Conservation (phyloP, 2,888 invertebrate species). For the Drosophila kokeensis region DNA sequence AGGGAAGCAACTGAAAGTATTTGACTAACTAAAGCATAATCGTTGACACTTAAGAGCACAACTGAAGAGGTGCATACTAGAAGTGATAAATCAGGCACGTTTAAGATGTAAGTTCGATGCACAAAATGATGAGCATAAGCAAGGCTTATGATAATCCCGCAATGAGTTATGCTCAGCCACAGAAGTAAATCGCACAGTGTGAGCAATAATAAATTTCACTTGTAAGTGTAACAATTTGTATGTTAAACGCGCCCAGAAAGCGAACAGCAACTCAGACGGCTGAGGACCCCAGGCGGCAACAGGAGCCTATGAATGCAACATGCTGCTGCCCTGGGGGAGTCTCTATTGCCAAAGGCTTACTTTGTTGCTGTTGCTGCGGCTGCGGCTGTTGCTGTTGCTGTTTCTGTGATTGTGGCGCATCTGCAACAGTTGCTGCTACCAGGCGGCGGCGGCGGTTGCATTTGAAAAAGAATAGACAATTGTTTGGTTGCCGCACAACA, state of each 20-base stretch:
- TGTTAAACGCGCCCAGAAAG: constrained; percentile 75
- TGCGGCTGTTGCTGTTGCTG: constrained; percentile 23
- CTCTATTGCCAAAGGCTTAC: constrained; percentile 60
- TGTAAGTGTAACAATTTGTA: constrained; percentile 85
- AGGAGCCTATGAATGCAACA: constrained; percentile 33
- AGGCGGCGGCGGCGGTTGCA: constrained; percentile 72
- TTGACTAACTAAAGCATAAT: constrained; percentile 78
- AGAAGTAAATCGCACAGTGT: constrained; percentile 55
- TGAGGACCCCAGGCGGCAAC: constrained; percentile 45
- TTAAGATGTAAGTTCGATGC: constrained; percentile 39
- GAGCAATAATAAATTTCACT: constrained; percentile 81
- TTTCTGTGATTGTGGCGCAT: constrained; percentile 41
- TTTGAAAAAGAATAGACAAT: constrained; percentile 79
- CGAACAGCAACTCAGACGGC: constrained; percentile 13
- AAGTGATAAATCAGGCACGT: constrained; percentile 49
- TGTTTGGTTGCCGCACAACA: constrained; percentile 74
- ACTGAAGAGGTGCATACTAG: constrained; percentile 15
- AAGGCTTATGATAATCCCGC: constrained; percentile 51
- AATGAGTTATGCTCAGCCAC: constrained; percentile 47
- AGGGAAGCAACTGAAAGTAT: constrained; percentile 61
- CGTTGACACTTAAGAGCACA: constrained; percentile 61
- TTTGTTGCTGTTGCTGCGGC: constrained; percentile 7
- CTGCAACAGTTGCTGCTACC: constrained; percentile 55
- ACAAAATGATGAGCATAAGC: constrained; percentile 3
- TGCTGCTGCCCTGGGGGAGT: constrained; percentile 73